These are phyloP conservation scores for Drosophila anomalata DNA, from an alignment of 2,888 invertebrate genomes.

Conservation along the genomic window DNA sequence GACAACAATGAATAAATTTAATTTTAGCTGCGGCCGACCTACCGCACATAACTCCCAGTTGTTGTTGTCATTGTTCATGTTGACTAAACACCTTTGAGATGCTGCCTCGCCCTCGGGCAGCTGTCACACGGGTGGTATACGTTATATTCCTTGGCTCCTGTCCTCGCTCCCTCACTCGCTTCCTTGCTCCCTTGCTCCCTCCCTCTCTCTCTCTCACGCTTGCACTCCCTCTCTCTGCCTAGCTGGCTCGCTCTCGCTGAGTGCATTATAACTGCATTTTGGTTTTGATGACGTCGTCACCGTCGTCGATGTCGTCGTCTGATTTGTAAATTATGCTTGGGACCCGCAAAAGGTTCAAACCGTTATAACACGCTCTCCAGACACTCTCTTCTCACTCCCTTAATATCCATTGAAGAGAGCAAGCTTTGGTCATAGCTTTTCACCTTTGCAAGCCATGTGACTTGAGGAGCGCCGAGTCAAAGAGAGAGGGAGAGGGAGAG, in stretches of 20 bases:
- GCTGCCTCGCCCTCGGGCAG: slow-evolving; percentile 75
- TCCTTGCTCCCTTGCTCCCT: background rate
- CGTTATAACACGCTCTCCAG: slow-evolving; percentile 7
- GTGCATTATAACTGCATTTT: slow-evolving; percentile 79
- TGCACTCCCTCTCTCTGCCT: background rate
- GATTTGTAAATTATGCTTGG: slow-evolving; percentile 73
- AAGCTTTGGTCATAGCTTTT: slow-evolving; percentile 31
- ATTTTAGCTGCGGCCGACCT: slow-evolving; percentile 73
- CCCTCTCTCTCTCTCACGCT: slow-evolving; percentile 4
- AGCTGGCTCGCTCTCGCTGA: slow-evolving; percentile 18
- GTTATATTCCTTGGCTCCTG: slow-evolving; percentile 39
- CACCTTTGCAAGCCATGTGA: slow-evolving; percentile 38
- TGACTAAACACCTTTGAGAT: slow-evolving; percentile 78
- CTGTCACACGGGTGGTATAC: slow-evolving; percentile 66
- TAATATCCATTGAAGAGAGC: slow-evolving; percentile 3
- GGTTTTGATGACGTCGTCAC: slow-evolving; percentile 75
- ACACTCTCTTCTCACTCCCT: slow-evolving; percentile 6
- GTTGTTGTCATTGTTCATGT: slow-evolving; percentile 45
- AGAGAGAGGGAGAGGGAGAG: slow-evolving; percentile 3
- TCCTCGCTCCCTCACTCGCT: slow-evolving; percentile 2
- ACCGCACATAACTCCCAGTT: slow-evolving; percentile 65
- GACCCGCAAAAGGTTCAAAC: slow-evolving; percentile 34
- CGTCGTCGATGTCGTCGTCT: slow-evolving; percentile 51
- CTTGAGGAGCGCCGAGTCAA: slow-evolving; percentile 15
- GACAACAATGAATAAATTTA: slow-evolving; percentile 77